Conservation (phyloP, 2,797 vertebrate species). For the Tenualosa ilisha region DNA sequence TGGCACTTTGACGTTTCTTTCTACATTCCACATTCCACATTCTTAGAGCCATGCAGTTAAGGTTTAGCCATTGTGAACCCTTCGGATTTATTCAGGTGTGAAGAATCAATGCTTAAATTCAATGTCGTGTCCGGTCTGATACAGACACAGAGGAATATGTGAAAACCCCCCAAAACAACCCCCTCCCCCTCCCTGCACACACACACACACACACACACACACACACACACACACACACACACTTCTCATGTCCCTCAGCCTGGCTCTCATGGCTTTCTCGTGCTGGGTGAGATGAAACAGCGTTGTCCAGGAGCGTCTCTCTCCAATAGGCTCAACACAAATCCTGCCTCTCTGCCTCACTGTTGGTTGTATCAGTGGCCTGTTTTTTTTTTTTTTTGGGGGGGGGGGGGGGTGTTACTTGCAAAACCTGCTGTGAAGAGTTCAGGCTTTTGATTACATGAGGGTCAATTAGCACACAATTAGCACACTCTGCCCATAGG, state of each 20-base stretch:
- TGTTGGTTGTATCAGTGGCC: neutral
- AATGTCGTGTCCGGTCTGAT: neutral
- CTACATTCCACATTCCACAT: neutral
- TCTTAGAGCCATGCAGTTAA: neutral
- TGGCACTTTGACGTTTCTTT: neutral
- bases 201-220: neutral
- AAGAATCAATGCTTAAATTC: neutral
- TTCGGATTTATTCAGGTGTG: neutral
- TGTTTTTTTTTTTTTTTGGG: too few relatives aligned
- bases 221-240: neutral
- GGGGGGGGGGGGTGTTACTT: too few relatives aligned
- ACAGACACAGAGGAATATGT: neutral
- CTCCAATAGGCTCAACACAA: neutral
- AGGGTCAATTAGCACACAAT: neutral
- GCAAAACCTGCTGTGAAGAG: too few relatives aligned
- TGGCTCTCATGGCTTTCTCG: too few relatives aligned
- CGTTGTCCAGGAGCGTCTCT: neutral
- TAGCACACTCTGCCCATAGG: neutral
- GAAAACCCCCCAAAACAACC: neutral
- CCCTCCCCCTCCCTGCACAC: neutral
- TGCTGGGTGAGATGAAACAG: neutral
- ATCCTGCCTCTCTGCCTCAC: neutral
- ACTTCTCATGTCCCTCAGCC: neutral
- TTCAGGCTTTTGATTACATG: neutral
- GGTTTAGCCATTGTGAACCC: neutral